Evolutionary conservation across 2,888 invertebrate species (phyloP), one percentile per base, ranked within the genome.

Genomic region (Chymomyza fuscimana): DNA sequence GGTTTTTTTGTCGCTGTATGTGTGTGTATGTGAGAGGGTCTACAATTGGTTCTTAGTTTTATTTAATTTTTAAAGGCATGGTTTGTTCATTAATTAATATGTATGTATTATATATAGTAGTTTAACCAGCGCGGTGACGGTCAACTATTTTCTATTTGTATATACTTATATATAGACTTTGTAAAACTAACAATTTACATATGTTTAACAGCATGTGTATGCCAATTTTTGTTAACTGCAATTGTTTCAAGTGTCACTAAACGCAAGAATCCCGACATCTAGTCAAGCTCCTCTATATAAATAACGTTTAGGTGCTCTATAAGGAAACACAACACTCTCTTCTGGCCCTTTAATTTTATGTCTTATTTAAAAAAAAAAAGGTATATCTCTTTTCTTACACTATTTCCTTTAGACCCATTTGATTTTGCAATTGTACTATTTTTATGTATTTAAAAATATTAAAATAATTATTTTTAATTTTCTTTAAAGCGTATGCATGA

Each of bases 171-270:
- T 46, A 46, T 46, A 46, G 12, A 12, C 10, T 46, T 46, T 12
- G 40, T 46, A 1, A 4, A 3, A 46, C 12, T 46, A 46, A 46
- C 40, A 10, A 46, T 46, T 46, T 46, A 46, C 9, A 36, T 36
- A 36, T 36, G 36, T 36, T 73, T 74, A 56, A 60, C 12, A 74
- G 80, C 82, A 83, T 77, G 82, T 81, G 77, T 82, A 73, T 78
- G 75, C 78, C 78, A 70, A 73, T 73, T 58, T 22, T 22, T 15
- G 22, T 25, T 80, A 82, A 84, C 75, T 82, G 73, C 71, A 64
- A 71, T 65, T 61, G 72, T 61, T 68, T 54, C 9, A 65, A 61
- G 32, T 72, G 75, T 79, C 69, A 79, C 82, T 81, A 77, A 82
- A 74, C 70, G 51, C 56, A 22, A 68, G 64, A 67, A 72, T 10